These are phyloP conservation scores for Brachyptera putata DNA, from an alignment of 2,888 invertebrate species.

Conservation along the genomic window DNA sequence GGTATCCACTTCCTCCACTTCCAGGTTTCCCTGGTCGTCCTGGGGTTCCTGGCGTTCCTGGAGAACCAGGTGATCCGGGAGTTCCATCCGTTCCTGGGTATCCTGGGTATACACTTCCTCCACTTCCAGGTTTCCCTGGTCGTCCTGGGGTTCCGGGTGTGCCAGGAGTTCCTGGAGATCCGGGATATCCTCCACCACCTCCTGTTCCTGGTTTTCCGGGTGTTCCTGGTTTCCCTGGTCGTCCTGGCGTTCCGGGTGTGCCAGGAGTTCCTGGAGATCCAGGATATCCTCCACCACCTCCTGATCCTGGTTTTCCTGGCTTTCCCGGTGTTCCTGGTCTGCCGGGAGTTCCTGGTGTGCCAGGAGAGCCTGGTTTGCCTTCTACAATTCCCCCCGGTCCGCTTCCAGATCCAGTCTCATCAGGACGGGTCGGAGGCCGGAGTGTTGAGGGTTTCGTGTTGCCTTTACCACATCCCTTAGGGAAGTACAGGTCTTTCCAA, in stretches of 20 bases:
- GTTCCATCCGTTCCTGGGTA: constrained; percentile 31
- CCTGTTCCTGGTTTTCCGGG: constrained; percentile 32
- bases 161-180: constrained; percentile 37
- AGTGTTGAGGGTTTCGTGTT: constrained; percentile 24
- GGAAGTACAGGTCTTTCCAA: constrained; percentile 68
- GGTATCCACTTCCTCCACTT: constrained; percentile 12
- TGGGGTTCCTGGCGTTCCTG: constrained; percentile 33
- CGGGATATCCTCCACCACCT: constrained; percentile 40
- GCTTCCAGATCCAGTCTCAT: constrained; percentile 28
- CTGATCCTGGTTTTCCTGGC: constrained; percentile 31
- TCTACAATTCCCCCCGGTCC: constrained; percentile 29
- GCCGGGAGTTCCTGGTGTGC: constrained; percentile 32
- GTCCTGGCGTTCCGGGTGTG: constrained; percentile 39
- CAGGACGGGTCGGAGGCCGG: constrained; percentile 32
- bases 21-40: constrained; percentile 28
- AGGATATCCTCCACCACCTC: constrained; percentile 36
- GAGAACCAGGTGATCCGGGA: constrained; percentile 37
- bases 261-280: constrained; percentile 37
- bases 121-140: constrained; percentile 33
- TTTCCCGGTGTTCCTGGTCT: constrained; percentile 33
- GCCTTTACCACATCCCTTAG: constrained; percentile 60
- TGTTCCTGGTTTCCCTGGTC: constrained; percentile 33
- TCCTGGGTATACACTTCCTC: constrained; percentile 15
- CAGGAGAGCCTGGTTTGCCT: constrained; percentile 40
- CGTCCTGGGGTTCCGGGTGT: constrained; percentile 39